phyloP scores from a whole-genome alignment of 2,888 invertebrate genomes.

The Leucozona laternaria region DNA sequence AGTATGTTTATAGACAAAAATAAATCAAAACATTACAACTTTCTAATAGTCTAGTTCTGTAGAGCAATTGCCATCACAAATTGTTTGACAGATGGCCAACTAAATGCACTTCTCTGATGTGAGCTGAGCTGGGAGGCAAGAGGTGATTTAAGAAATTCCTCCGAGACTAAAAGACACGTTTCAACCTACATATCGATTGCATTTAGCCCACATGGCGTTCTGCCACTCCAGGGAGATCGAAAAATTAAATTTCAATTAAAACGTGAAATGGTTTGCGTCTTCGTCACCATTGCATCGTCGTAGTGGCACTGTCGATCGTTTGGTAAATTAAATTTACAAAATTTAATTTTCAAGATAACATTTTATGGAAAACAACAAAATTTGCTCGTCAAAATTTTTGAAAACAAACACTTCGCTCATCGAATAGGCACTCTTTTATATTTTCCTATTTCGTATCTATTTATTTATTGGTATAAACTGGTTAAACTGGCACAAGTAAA shows the following conservation, averaged over 20 bases:
- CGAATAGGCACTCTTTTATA: too few relatives aligned
- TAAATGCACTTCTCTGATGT: background rate
- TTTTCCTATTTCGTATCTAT: too few relatives aligned
- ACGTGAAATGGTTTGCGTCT: constrained; percentile 24
- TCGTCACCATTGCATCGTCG: background rate
- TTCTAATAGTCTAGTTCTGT: constrained; percentile 45
- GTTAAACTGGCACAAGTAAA: too few relatives aligned
- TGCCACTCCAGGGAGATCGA: constrained; percentile 39
- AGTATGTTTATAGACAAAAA: background rate
- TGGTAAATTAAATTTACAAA: background rate
- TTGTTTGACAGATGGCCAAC: constrained; percentile 50
- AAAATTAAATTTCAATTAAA: constrained; percentile 75
- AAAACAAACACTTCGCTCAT: too few relatives aligned
- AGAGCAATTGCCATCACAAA: constrained; percentile 53
- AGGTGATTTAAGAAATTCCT: constrained; percentile 38
- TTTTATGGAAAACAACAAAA: too few relatives aligned
- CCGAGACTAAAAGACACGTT: constrained; percentile 53
- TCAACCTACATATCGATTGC: constrained; percentile 72
- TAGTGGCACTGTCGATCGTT: background rate
- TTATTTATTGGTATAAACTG: too few relatives aligned
- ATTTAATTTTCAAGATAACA: too few relatives aligned
- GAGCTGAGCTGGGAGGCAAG: background rate
- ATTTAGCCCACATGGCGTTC: constrained; percentile 61
- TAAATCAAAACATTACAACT: constrained; percentile 51
- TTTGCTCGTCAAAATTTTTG: too few relatives aligned